Conservation (phyloP, 2,888 invertebrate species). For the Cremastinae sp. region DNA sequence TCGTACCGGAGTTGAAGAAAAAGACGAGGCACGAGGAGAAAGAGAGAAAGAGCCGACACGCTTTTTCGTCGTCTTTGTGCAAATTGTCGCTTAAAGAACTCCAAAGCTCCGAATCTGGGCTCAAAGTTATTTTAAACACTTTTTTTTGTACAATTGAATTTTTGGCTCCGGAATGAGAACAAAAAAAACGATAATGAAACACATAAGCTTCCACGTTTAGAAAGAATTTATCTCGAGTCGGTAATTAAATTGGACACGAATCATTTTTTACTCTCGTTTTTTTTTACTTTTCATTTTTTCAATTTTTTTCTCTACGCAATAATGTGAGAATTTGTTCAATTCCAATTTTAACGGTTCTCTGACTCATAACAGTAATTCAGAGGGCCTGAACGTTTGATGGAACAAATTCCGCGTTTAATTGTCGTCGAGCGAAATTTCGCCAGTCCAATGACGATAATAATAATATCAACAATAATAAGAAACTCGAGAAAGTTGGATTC, state of each 20-base stretch:
- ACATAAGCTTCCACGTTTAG: neutral
- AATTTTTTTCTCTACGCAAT: conserved; percentile 14
- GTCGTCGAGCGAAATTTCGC: conserved; percentile 16
- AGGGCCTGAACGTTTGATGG: neutral
- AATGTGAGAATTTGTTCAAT: neutral
- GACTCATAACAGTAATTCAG: conserved; percentile 38
- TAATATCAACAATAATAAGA: conserved; percentile 7
- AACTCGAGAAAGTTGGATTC: conserved; percentile 47
- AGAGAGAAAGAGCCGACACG: conserved; percentile 30
- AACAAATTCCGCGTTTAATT: neutral
- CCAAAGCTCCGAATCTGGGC: too few relatives aligned
- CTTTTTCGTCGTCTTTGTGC: conserved; percentile 29
- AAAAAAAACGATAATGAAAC: neutral
- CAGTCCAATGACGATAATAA: conserved; percentile 19
- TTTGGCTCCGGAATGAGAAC: neutral
- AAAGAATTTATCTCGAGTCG: conserved; percentile 16
- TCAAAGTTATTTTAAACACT: too few relatives aligned
- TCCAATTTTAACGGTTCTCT: conserved; percentile 31
- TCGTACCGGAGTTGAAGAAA: conserved; percentile 33
- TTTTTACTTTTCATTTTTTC: conserved; percentile 1
- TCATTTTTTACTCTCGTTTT: conserved; percentile 15
- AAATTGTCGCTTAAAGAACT: conserved; percentile 8
- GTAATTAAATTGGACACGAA: conserved; percentile 47
- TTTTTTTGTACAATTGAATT: neutral
- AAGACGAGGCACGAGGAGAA: conserved; percentile 39